phyloP scores from a whole-genome alignment of 2,888 invertebrate genomes.

The Agriopis marginaria region DNA sequence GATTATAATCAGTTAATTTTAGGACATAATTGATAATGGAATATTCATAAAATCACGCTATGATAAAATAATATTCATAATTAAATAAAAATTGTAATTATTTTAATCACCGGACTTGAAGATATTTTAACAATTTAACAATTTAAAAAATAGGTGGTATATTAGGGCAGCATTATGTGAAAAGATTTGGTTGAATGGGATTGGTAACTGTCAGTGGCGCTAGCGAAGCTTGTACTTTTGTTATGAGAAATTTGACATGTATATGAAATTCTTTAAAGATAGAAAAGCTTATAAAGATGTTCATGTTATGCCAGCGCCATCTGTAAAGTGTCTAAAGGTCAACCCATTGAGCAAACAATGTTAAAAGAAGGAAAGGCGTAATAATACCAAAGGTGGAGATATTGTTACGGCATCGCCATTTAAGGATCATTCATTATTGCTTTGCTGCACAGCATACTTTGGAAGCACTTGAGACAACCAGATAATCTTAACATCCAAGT shows the following conservation, averaged over 20 bases:
- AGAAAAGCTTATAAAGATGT: no score
- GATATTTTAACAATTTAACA: slow-evolving; percentile 35
- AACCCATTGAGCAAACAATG: slow-evolving; percentile 38
- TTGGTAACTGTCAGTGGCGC: no score
- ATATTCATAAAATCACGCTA: slow-evolving; percentile 50
- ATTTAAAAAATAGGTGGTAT: slow-evolving; percentile 57
- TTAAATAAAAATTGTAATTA: slow-evolving; percentile 40
- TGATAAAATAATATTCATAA: slow-evolving; percentile 43
- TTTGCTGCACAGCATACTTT: slow-evolving; percentile 57
- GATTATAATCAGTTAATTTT: slow-evolving; percentile 44
- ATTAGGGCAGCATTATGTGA: slow-evolving; percentile 47
- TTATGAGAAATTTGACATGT: no score
- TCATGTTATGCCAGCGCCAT: no score
- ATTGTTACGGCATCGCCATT: slow-evolving; percentile 11
- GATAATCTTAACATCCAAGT: slow-evolving; percentile 12
- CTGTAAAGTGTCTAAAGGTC: no score
- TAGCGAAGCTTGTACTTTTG: no score
- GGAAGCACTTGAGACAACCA: slow-evolving; percentile 56
- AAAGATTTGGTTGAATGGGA: background rate
- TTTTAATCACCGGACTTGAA: slow-evolving; percentile 29
- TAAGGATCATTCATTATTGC: slow-evolving; percentile 50
- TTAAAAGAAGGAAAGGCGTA: background rate
- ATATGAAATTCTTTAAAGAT: no score
- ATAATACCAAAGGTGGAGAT: background rate
- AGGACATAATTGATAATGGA: slow-evolving; percentile 47